Base-by-base conservation (phyloP, 2,888 invertebrate genomes). In the Unio delphinus region DNA sequence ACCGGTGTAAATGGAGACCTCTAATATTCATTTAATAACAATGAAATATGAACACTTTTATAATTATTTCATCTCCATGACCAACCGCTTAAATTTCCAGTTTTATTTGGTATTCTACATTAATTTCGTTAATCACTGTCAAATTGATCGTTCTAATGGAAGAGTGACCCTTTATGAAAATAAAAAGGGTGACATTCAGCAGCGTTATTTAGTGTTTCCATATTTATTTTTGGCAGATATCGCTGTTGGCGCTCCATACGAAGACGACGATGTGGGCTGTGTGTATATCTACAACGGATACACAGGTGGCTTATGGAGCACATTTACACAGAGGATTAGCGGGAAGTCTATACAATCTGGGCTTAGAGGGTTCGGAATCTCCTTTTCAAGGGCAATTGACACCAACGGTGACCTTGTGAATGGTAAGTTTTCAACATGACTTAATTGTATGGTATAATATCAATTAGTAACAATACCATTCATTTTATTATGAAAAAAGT, bases 221-320 rank as follows among this genome's bases (percentile, higher is more conserved):
- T 11, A 67, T 26, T 11, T 61, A 65, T 18, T 65, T 55, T 56
- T 55, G 67, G 15, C 57, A 80, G 80, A 80, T 67, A 56, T 79
- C 15, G 74, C 73, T 1, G 70, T 80, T 56, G 78, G 79, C 0
- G 80, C 80, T 0, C 80, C 80, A 2, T 79, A 73, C 65, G 80
- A 78, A 64, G 71, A 78, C n/a, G 74, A 76, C n/a, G 34, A 61
- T 6, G 60, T 64, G 17, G 80, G 80, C 4, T 67, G 72, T 0
- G 76, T 80, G 11, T 80, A 80, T 54, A 71, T 80, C 3, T 80
- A 72, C 62, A 80, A 76, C 61, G 80, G 80, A 1, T 76, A 75
- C 62, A 67, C 34, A 17, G 58, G 61, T 2, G 69, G 70, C 1
- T 26, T 79, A 4, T 76, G 74, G 58, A 67, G 70, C 1, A 61